Evolutionary conservation across 2,888 invertebrate genomes (phyloP).

Genomic region (Cheilosia variabilis): DNA sequence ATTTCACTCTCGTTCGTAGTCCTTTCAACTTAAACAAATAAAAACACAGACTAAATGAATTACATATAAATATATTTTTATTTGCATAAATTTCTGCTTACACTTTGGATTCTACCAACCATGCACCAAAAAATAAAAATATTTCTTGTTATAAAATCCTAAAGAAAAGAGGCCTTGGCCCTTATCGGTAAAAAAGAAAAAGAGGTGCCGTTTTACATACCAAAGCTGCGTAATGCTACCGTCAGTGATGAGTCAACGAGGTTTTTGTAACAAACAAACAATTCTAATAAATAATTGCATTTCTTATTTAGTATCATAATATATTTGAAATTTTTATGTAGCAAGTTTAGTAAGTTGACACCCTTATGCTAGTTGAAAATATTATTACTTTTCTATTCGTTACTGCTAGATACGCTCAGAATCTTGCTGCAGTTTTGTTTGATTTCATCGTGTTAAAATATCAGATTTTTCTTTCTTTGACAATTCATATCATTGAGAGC

Average conservation of each 20-base stretch:
- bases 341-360: slow-evolving; percentile 14
- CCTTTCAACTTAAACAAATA: not conserved
- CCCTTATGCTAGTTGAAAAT: slow-evolving; percentile 18
- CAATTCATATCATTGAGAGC: slow-evolving; percentile 16
- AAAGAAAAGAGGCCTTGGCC: slow-evolving; percentile 24
- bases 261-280: slow-evolving; percentile 76
- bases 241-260: slow-evolving; percentile 78
- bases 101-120: slow-evolving; percentile 59
- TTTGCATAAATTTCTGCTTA: slow-evolving; percentile 58
- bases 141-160: slow-evolving; percentile 9
- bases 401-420: slow-evolving; percentile 26
- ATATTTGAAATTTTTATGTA: slow-evolving; percentile 34
- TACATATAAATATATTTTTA: slow-evolving; percentile 44
- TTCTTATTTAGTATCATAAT: slow-evolving; percentile 34
- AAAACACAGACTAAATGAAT: slow-evolving; percentile 15
- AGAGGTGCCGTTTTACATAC: slow-evolving; percentile 81
- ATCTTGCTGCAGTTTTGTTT: slow-evolving; percentile 18
- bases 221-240: slow-evolving; percentile 79
- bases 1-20: not conserved
- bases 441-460: slow-evolving; percentile 2
- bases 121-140: slow-evolving; percentile 13
- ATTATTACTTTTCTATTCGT: slow-evolving; percentile 3
- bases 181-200: slow-evolving; percentile 79
- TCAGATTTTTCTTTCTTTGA: not conserved
- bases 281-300: slow-evolving; percentile 23